phyloP scores from a whole-genome alignment of 2,888 invertebrate species.

The Halictus ligatus region DNA sequence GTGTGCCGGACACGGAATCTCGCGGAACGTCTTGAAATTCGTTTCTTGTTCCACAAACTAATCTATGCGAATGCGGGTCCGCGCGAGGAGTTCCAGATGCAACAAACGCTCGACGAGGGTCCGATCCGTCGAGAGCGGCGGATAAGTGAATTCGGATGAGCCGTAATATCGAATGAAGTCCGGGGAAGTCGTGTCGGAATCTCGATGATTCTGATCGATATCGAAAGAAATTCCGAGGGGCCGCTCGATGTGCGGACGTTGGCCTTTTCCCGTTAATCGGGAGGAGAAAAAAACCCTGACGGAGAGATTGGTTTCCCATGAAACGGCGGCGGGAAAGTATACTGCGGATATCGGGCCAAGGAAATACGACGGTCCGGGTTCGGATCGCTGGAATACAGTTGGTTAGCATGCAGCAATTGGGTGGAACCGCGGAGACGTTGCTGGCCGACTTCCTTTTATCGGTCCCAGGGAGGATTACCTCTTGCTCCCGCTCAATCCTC shows the following conservation, averaged over 20 bases:
- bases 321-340: neutral
- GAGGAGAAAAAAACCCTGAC: neutral
- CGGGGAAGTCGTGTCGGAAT: neutral
- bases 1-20: too few relatives aligned
- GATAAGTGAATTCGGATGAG: neutral
- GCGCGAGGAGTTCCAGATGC: neutral
- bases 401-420: constrained; percentile 45
- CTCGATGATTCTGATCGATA: constrained; percentile 4
- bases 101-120: neutral
- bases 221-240: too few relatives aligned
- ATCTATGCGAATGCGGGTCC: neutral
- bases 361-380: neutral
- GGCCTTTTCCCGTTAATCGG: neutral
- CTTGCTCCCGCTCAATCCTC: neutral
- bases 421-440: constrained; percentile 25
- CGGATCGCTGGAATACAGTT: neutral
- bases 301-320: constrained; percentile 32
- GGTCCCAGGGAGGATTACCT: constrained; percentile 28
- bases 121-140: neutral
- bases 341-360: neutral
- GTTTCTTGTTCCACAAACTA: neutral
- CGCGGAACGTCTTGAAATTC: too few relatives aligned
- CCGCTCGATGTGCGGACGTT: constrained; percentile 3
- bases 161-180: neutral
- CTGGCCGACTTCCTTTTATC: constrained; percentile 41